These are phyloP conservation scores for Torymus tubicola DNA, from an alignment of 2,888 invertebrate genomes.

Conservation along the genomic window DNA sequence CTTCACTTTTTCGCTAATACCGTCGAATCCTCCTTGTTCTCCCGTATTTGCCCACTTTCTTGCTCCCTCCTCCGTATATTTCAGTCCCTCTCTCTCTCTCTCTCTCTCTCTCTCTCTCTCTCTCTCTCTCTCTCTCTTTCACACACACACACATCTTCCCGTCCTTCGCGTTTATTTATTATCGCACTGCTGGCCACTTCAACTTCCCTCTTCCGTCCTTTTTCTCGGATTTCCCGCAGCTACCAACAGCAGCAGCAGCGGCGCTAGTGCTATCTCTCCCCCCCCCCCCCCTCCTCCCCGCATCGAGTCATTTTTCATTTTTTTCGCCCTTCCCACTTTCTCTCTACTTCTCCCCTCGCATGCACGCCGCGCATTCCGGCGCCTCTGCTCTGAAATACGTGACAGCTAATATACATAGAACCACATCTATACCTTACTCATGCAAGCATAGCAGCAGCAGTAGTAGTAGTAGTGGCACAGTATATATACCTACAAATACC, in stretches of 20 bases:
- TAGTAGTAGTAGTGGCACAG: too few relatives aligned
- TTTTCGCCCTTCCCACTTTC: slow-evolving; percentile 12
- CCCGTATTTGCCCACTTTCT: too few relatives aligned
- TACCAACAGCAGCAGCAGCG: too few relatives aligned
- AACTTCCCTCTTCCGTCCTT: background rate
- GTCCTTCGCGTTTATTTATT: slow-evolving; percentile 20
- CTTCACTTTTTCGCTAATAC: too few relatives aligned
- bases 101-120: background rate
- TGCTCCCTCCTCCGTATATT: too few relatives aligned
- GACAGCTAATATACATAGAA: background rate
- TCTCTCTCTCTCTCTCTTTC: background rate
- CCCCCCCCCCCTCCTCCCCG: too few relatives aligned
- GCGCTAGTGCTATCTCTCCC: background rate
- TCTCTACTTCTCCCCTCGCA: background rate
- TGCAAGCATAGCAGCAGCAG: too few relatives aligned
- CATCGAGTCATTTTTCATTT: slow-evolving; percentile 26
- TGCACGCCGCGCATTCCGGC: background rate
- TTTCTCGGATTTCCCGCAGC: background rate
- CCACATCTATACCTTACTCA: too few relatives aligned
- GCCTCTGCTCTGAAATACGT: background rate
- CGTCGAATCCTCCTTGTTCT: too few relatives aligned
- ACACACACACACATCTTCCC: too few relatives aligned
- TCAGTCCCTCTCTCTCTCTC: background rate
- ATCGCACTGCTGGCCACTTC: background rate
- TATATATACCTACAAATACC: too few relatives aligned